phyloP scores from a whole-genome alignment of 2,797 vertebrate genomes.

The Sparidentex hasta region DNA sequence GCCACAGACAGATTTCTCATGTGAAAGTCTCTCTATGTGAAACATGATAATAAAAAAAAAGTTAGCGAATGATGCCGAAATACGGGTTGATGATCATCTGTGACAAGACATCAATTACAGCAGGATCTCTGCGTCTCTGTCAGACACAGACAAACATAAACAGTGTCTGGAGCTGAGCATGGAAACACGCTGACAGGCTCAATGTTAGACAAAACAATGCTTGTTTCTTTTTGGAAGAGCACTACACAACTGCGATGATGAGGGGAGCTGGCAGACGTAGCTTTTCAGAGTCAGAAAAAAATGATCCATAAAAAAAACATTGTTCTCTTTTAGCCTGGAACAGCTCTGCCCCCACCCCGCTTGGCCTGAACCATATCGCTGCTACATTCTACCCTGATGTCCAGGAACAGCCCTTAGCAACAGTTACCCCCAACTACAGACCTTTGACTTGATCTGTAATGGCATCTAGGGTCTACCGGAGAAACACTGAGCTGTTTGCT shows the following conservation, averaged over 20 bases:
- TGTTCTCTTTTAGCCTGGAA: conserved; percentile 53
- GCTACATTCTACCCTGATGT: conserved; percentile 77
- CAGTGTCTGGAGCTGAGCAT: conserved; percentile 44
- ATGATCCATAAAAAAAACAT: conserved; percentile 49
- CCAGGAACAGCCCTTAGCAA: conserved; percentile 84
- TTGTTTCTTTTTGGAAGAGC: conserved; percentile 55
- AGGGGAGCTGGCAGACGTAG: conserved; percentile 60
- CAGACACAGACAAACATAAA: conserved; percentile 64
- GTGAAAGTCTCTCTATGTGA: conserved; percentile 71
- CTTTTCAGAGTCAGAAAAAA: conserved; percentile 31
- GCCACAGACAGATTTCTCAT: conserved; percentile 77
- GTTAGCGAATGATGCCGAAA: conserved; percentile 56
- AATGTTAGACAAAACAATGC: conserved; percentile 61
- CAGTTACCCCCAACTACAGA: conserved; percentile 84
- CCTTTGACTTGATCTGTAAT: conserved; percentile 82
- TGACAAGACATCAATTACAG: conserved; percentile 63
- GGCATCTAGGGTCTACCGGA: conserved; percentile 84
- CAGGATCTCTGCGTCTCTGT: conserved; percentile 50
- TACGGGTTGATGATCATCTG: conserved; percentile 54
- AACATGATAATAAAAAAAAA: conserved; percentile 61
- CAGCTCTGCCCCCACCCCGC: conserved; percentile 51
- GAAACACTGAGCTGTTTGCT: conserved; percentile 87
- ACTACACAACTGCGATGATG: conserved; percentile 38
- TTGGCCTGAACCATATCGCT: conserved; percentile 59
- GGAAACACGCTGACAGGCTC: conserved; percentile 56